These are phyloP conservation scores for Leiothrix lutea DNA, from an alignment of 2,113 vertebrate species.

Conservation along the genomic window DNA sequence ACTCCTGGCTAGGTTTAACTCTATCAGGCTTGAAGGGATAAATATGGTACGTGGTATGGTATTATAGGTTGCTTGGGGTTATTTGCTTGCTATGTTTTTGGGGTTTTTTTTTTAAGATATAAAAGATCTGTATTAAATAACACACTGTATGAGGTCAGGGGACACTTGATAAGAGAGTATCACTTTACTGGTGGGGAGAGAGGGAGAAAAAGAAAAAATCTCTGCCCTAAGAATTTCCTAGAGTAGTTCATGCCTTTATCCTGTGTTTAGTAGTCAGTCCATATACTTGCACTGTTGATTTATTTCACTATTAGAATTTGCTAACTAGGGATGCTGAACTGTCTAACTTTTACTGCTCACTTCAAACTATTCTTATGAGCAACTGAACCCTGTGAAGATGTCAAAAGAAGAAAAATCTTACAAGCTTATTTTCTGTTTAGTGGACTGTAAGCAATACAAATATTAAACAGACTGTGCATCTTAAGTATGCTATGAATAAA, in stretches of 20 bases:
- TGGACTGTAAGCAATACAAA: background rate
- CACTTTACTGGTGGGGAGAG: background rate
- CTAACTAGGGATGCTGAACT: background rate
- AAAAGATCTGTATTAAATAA: background rate
- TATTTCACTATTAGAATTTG: background rate
- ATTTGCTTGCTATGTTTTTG: background rate
- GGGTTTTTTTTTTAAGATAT: background rate
- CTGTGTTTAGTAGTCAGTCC: background rate
- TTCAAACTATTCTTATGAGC: background rate
- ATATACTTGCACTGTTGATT: background rate
- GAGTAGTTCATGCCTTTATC: background rate
- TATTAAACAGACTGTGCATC: background rate
- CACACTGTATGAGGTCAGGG: background rate
- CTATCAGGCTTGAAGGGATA: background rate
- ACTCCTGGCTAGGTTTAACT: background rate
- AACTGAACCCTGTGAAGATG: background rate
- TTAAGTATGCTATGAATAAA: background rate
- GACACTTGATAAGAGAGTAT: background rate
- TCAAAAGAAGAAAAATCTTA: slow-evolving; percentile 13
- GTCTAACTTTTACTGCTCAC: background rate
- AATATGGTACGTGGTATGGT: background rate
- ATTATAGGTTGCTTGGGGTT: accelerated
- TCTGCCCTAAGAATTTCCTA: background rate
- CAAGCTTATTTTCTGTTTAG: slow-evolving; percentile 9
- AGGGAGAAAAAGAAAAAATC: background rate